Base-by-base conservation (phyloP, 2,888 invertebrate genomes). In the Drosophila prostipennis region DNA sequence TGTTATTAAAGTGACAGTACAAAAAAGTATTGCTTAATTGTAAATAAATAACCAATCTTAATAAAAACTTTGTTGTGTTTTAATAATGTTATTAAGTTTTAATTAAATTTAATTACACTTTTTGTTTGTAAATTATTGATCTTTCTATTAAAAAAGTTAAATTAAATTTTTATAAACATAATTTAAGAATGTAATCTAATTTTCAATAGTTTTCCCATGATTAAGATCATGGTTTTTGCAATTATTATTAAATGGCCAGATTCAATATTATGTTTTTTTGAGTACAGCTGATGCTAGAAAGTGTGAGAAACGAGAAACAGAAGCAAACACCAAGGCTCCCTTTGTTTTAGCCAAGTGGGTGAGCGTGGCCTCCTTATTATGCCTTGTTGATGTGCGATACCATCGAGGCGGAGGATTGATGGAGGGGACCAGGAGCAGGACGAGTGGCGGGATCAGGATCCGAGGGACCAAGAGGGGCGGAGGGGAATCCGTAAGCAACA, bases 331-430 rank as follows among this genome's bases (percentile, higher is more conserved):
- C 13, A 19, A 14, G 54, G 53, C 49, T 29, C 36, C 53, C 68
- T 69, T 86, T 78, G 78, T 86, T 77, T 82, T 86, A 79, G 75
- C 61, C 68, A 71, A 71, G 76, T 59, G 64, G 67, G 59, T 53
- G 54, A 65, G 55, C 55, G 58, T 60, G 52, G 49, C 37, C 72
- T 73, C 56, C 59, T 68, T 71, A 74, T 70, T 70, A 73, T 65
- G 76, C 72, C 80, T 76, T 78, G 76, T 79, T 80, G 78, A 74
- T 78, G 69, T 67, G 76, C 64, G 78, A 77, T 87, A 83, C 61
- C 76, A 83, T 87, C 85, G 78, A 75, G 77, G 68, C 55, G 74
- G 67, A 16, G 68, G 64, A 46, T 68, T 61, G 70, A 37, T 60
- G 63, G n/a, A n/a, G 40, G 10, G 10, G 29, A 29, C 46, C 32